Percentiles rank a stretch among this genome's conserved stretches.
Evolutionary conservation across 2,888 invertebrate genomes (phyloP).

Genomic region (Cheilosia vulpina): DNA sequence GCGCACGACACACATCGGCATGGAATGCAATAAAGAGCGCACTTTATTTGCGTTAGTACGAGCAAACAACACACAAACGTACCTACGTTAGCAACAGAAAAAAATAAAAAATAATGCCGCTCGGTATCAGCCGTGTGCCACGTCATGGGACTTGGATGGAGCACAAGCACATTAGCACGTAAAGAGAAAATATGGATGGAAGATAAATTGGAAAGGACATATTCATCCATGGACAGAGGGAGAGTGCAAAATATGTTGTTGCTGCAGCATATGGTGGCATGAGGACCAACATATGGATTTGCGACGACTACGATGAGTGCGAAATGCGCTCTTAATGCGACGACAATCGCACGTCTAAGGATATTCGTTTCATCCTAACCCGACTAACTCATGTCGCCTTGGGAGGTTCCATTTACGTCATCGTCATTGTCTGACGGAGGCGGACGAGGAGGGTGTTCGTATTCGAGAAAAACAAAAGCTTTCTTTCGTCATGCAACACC

Average conservation of each 20-base stretch:
- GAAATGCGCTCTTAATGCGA: slow-evolving; percentile 52
- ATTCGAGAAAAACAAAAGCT: slow-evolving; percentile 14
- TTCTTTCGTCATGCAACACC: slow-evolving; percentile 59
- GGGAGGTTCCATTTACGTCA: slow-evolving; percentile 63
- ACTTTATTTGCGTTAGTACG: slow-evolving; percentile 64
- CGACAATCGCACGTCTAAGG: slow-evolving; percentile 61
- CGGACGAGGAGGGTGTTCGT: background rate
- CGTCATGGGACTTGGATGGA: slow-evolving; percentile 60
- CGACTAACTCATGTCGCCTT: slow-evolving; percentile 67
- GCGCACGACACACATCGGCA: slow-evolving; percentile 20
- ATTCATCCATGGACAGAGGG: slow-evolving; percentile 61
- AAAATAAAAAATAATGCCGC: background rate
- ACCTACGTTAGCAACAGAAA: slow-evolving; percentile 17
- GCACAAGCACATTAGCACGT: slow-evolving; percentile 69
- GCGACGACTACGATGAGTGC: slow-evolving; percentile 1
- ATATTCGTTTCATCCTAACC: slow-evolving; percentile 57
- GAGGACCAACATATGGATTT: background rate
- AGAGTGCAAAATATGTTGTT: slow-evolving; percentile 16
- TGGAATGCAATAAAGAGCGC: slow-evolving; percentile 67
- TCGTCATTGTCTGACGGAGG: slow-evolving; percentile 11
- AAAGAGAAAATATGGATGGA: slow-evolving; percentile 72
- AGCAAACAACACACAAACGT: slow-evolving; percentile 18
- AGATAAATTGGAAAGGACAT: slow-evolving; percentile 69
- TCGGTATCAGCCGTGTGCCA: slow-evolving; percentile 22
- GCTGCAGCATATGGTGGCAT: background rate